A percentile compares a stretch with the other conserved stretches of the same genome.
phyloP scores from a whole-genome alignment of 2,113 vertebrate genomes.

The Periophthalmodon schlosseri region DNA sequence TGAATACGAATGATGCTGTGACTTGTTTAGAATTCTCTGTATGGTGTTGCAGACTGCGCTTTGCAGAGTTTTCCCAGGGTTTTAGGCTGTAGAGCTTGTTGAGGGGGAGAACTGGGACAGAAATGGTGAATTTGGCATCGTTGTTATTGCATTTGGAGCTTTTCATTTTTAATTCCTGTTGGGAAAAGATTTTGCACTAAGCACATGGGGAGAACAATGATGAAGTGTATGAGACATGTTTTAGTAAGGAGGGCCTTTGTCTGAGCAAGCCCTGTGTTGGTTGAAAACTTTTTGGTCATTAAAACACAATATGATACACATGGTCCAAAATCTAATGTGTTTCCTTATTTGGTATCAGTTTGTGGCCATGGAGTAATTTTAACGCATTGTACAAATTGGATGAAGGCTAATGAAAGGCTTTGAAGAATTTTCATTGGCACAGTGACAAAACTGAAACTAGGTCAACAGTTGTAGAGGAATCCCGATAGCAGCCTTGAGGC shows the following conservation, averaged over 20 bases:
- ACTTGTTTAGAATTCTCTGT: slow-evolving; percentile 67
- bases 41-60: slow-evolving; percentile 7
- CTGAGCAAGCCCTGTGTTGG: slow-evolving; percentile 26
- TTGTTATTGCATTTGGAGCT: background rate
- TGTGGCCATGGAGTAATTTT: background rate
- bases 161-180: background rate
- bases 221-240: background rate
- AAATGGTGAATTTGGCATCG: background rate
- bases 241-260: slow-evolving; percentile 4
- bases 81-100: slow-evolving; percentile 15
- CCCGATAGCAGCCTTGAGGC: slow-evolving; percentile 6
- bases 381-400: background rate
- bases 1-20: slow-evolving; percentile 54
- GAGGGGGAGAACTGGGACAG: slow-evolving; percentile 9
- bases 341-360: background rate
- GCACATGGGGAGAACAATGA: background rate
- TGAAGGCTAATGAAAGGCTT: slow-evolving; percentile 1
- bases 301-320: slow-evolving; percentile 25
- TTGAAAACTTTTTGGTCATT: slow-evolving; percentile 18
- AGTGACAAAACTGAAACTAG: slow-evolving; percentile 32
- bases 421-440: background rate
- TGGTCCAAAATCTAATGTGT: slow-evolving; percentile 8
- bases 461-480: slow-evolving; percentile 46
- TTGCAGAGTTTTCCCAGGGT: slow-evolving; percentile 52
- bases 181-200: background rate